Evolutionary conservation across 2,797 vertebrate species (phyloP).

Genomic region (Chrysocyon brachyurus): DNA sequence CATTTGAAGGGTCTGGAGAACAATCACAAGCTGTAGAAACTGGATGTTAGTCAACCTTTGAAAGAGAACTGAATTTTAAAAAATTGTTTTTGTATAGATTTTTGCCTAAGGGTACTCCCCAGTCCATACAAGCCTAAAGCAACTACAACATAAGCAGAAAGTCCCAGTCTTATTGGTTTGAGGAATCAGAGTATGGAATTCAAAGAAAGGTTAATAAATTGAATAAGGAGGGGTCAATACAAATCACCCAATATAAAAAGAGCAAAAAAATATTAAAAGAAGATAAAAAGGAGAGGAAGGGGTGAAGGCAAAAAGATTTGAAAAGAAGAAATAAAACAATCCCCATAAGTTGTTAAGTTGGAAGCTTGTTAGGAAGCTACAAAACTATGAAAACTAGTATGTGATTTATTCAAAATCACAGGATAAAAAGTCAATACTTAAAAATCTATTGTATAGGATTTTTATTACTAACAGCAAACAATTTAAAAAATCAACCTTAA

Average conservation of each 20-base stretch:
- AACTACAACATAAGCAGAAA: background rate
- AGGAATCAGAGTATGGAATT: background rate
- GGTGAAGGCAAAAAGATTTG: background rate
- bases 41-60: background rate
- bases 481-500: background rate
- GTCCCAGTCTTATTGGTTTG: background rate
- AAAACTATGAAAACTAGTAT: background rate
- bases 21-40: background rate
- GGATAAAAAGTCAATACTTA: background rate
- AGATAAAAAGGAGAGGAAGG: background rate
- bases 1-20: background rate
- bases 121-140: background rate
- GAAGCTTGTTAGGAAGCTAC: background rate
- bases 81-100: background rate
- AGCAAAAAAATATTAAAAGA: background rate
- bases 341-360: background rate
- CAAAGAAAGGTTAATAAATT: background rate
- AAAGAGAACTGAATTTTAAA: background rate
- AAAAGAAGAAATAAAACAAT: background rate
- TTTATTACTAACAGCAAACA: background rate
- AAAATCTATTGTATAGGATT: background rate
- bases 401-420: slow-evolving; percentile 20
- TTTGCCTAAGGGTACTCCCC: background rate
- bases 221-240: background rate
- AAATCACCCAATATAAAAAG: slow-evolving; percentile 12